These are phyloP conservation scores for Bolinopsis microptera DNA, from an alignment of 37 sponge, comb jelly and placozoan species.

Conservation along the genomic window DNA sequence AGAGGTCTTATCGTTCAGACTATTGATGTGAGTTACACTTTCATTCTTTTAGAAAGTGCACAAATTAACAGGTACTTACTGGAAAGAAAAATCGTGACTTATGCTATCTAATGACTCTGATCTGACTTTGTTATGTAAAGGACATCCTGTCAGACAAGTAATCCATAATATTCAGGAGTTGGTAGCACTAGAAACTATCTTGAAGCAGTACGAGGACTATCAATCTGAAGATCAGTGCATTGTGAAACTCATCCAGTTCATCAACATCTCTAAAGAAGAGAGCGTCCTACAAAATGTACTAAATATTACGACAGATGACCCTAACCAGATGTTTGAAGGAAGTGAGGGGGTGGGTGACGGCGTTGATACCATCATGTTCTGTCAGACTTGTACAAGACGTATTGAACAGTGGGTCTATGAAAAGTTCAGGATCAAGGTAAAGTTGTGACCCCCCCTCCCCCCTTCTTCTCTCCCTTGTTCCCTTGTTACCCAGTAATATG, in stretches of 20 bases:
- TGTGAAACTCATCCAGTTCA: not conserved
- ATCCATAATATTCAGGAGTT: no score
- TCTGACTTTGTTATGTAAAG: no score
- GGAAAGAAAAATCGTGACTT: no score
- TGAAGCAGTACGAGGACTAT: not conserved
- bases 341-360: not conserved
- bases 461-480: no score
- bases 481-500: no score
- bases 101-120: no score
- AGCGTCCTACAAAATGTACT: no score
- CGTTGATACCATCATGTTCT: not conserved
- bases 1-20: not conserved
- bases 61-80: no score
- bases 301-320: no score
- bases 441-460: not conserved
- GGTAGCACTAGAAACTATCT: not conserved
- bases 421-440: constrained; percentile 17
- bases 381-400: not conserved
- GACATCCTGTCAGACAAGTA: no score
- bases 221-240: not conserved
- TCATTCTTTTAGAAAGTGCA: no score
- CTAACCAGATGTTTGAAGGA: not conserved
- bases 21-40: not conserved
- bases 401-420: constrained; percentile 1
- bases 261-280: no score